Conservation (phyloP, 2,888 invertebrate genomes). For the Pinctada fucata region DNA sequence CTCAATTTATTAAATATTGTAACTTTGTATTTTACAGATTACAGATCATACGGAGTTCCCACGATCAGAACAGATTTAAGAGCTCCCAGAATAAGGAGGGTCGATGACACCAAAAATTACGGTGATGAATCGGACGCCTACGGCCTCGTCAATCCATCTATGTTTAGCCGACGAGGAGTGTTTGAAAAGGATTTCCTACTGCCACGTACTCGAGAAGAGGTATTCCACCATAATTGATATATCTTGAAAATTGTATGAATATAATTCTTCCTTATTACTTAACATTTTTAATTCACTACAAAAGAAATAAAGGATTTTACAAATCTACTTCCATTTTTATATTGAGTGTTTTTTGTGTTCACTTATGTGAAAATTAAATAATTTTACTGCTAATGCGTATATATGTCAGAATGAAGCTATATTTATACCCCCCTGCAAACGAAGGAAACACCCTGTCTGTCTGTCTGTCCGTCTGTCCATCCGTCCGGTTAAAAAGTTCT, state of each 20-base stretch:
- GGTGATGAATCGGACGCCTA: slow-evolving; percentile 74
- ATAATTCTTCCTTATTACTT: not conserved
- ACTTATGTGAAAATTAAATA: no score
- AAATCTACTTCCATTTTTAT: no score
- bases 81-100: slow-evolving; percentile 70
- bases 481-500: no score
- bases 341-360: no score
- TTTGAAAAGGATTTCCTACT: slow-evolving; percentile 73
- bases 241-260: not conserved
- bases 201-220: slow-evolving; percentile 72
- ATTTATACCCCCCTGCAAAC: no score
- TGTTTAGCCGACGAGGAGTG: slow-evolving; percentile 72
- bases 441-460: no score
- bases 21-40: slow-evolving; percentile 56
- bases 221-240: slow-evolving; percentile 39
- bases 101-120: slow-evolving; percentile 72
- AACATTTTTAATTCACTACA: no score
- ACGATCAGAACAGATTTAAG: slow-evolving; percentile 73
- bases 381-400: no score
- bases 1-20: no score
- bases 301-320: no score
- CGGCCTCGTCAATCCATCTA: slow-evolving; percentile 72
- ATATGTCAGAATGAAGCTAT: no score
- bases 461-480: no score
- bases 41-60: slow-evolving; percentile 74